Base-by-base conservation (phyloP, 1,140 invertebrate species). In the Cyrtorhinus lividipennis region DNA sequence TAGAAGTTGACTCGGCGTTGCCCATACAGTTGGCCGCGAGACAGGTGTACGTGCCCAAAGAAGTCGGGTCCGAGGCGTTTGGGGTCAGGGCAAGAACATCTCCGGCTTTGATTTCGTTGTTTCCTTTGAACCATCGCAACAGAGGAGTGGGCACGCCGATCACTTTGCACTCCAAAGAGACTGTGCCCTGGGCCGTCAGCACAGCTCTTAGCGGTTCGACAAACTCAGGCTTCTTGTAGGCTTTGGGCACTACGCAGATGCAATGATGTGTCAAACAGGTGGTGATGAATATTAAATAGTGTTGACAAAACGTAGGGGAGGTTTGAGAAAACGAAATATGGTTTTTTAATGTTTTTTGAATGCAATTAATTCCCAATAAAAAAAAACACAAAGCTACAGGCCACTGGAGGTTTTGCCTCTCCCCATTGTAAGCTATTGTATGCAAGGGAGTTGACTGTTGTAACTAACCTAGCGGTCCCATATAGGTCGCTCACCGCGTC, bases 11-110 rank as follows among this genome's bases (percentile, higher is more conserved):
- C 67, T 83, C 83, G 0, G 84, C 80, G 59, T 80, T 81, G 25
- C 89, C 88, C 85, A 92, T 88, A 70, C 88, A 91, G 71, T 91
- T 91, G n/a, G 83, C 76, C 0, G 89, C 89, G 70, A 90, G 85
- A 66, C 88, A 92, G 0, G 85, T 87, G 70, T 92, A 92, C 1
- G 84, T 87, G 24, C 89, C 88, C 25, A 92, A 74, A 1, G 87
- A 88, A 0, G 87, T 89, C 2, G 87, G 85, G 71, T 91, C 86
- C 62, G 86, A 81, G 0, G 84, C 79, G 69, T 87, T 85, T 0
- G 87, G 87, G 0, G 85, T 88, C 15, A 92, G 74, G 0, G 88
- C 88, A 68, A 92, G 91, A 15, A 91, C 83, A 71, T 92, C 89
- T 0, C 90, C 89, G 1, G 89, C 87, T 73, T 87, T 87, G 66